Evolutionary conservation across 2,888 invertebrate genomes (phyloP).

Genomic region (Spicauda simplicius): DNA sequence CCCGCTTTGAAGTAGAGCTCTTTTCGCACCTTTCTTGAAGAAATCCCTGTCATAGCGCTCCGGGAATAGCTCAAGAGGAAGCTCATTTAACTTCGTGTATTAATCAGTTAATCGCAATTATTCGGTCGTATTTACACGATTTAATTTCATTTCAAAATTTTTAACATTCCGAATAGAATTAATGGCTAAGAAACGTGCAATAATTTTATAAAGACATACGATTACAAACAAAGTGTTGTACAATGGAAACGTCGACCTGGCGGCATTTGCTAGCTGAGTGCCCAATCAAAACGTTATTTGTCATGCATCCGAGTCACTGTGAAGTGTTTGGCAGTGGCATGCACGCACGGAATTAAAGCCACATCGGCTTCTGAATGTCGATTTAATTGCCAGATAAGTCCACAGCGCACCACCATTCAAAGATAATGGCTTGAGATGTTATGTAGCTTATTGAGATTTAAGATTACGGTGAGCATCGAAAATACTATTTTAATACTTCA

Average conservation of each 20-base stretch:
- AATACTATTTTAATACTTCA: conserved; percentile 33
- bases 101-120: too few species aligned
- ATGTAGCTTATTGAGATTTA: conserved; percentile 64
- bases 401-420: conserved; percentile 74
- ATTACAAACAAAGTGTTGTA: too few species aligned
- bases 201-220: too few species aligned
- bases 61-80: too few species aligned
- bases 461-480: conserved; percentile 50
- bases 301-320: conserved; percentile 81
- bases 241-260: conserved; percentile 22
- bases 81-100: too few species aligned
- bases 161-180: too few species aligned
- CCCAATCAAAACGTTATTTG: conserved; percentile 83
- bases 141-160: too few species aligned
- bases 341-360: conserved; percentile 75
- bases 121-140: too few species aligned
- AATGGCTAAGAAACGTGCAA: too few species aligned
- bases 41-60: too few species aligned
- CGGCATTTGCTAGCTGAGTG: conserved; percentile 47
- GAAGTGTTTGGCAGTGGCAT: conserved; percentile 71
- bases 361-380: conserved; percentile 82
- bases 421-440: conserved; percentile 81
- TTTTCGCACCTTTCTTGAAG: too few species aligned
- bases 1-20: too few species aligned
- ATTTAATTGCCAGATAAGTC: conserved; percentile 84